A percentile compares a stretch with the other conserved stretches of the same genome.
These are phyloP conservation scores for Nomada goodeniana DNA, from an alignment of 2,888 invertebrate species.

Conservation along the genomic window DNA sequence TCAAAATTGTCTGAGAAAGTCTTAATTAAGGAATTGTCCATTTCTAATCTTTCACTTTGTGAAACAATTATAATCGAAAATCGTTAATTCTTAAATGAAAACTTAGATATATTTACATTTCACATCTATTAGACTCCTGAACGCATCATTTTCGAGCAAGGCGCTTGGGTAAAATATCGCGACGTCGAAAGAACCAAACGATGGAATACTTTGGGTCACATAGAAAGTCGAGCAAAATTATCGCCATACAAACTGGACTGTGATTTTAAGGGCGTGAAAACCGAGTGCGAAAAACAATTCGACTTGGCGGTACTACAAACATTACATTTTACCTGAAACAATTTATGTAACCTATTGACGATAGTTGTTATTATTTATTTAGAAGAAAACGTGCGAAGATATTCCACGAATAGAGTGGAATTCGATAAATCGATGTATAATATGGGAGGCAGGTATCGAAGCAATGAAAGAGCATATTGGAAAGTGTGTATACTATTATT, in stretches of 20 bases:
- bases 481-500: constrained; percentile 63
- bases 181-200: constrained; percentile 73
- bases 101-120: background rate
- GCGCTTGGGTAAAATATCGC: constrained; percentile 66
- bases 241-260: constrained; percentile 76
- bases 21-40: background rate
- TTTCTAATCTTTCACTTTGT: background rate
- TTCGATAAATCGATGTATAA: constrained; percentile 62
- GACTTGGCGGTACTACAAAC: constrained; percentile 67
- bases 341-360: background rate
- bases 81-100: background rate
- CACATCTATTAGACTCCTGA: constrained; percentile 14
- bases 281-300: constrained; percentile 60
- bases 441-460: constrained; percentile 46
- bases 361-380: background rate
- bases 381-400: constrained; percentile 63
- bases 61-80: background rate
- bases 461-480: constrained; percentile 62
- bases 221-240: constrained; percentile 73
- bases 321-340: background rate
- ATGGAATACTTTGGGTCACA: constrained; percentile 72
- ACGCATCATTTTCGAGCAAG: constrained; percentile 57
- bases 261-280: constrained; percentile 67
- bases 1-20: too few species aligned
- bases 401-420: constrained; percentile 76